phyloP scores from a whole-genome alignment of 2,888 invertebrate species.

The Napeogenes sylphis region DNA sequence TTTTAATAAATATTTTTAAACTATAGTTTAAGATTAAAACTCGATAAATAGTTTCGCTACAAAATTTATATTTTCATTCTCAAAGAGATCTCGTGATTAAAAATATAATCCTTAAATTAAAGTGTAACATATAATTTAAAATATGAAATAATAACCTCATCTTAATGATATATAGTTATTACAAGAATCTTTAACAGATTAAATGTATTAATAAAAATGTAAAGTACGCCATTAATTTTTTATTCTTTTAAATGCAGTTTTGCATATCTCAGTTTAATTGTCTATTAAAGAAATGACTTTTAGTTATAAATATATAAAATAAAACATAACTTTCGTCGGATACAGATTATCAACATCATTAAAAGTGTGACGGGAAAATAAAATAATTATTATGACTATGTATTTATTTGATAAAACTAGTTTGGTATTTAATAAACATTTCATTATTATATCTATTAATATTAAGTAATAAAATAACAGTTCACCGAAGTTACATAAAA shows the following conservation, averaged over 20 bases:
- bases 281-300: too few relatives aligned
- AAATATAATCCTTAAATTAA: conserved; percentile 40
- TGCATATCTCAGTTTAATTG: too few relatives aligned
- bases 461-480: too few relatives aligned
- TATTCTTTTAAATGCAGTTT: too few relatives aligned
- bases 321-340: conserved; percentile 9
- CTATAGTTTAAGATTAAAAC: neutral
- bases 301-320: neutral
- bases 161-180: neutral
- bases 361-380: conserved; percentile 10
- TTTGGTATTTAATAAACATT: too few relatives aligned
- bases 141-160: neutral
- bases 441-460: too few relatives aligned
- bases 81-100: neutral
- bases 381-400: neutral
- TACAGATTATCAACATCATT: conserved; percentile 20
- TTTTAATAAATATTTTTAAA: neutral
- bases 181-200: neutral
- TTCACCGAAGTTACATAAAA: too few relatives aligned
- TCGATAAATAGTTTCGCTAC: neutral
- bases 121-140: conserved; percentile 47
- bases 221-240: too few relatives aligned
- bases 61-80: neutral
- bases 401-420: neutral
- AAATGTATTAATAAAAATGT: too few relatives aligned